Conservation (phyloP, 2,797 vertebrate species). For the Enteromius unitaeniatus region DNA sequence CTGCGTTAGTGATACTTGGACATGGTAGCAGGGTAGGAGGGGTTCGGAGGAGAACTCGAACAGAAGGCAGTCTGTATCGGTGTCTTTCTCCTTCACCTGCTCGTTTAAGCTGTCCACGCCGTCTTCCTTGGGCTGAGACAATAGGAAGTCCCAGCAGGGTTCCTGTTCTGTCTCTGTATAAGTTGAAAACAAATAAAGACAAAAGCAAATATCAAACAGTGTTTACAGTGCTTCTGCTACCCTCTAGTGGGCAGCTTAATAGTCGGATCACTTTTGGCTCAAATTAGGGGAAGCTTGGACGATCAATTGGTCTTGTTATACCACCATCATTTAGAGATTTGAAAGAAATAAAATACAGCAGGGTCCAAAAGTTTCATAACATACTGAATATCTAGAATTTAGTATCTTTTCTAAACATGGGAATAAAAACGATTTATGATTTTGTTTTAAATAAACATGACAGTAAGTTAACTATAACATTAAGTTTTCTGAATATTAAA, state of each 20-base stretch:
- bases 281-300: background rate
- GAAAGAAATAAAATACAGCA: background rate
- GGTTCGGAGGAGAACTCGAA: slow-evolving; percentile 97
- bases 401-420: background rate
- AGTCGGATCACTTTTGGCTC: background rate
- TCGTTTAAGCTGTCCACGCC: slow-evolving; percentile 79
- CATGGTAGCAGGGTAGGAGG: slow-evolving; percentile 92
- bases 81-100: slow-evolving; percentile 81
- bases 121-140: slow-evolving; percentile 87
- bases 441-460: background rate
- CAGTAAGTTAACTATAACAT: background rate
- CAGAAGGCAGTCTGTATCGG: slow-evolving; percentile 88
- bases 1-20: slow-evolving; percentile 92
- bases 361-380: background rate
- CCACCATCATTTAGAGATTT: background rate
- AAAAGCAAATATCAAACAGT: background rate
- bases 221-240: slow-evolving; percentile 43
- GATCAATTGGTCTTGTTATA: background rate
- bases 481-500: background rate
- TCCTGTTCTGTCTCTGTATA: slow-evolving; percentile 89
- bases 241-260: slow-evolving; percentile 69
- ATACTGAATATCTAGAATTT: background rate
- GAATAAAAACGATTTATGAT: background rate
- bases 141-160: slow-evolving; percentile 88
- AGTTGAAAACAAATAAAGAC: slow-evolving; percentile 17